These are phyloP conservation scores for Diacarnus erythraeanus DNA, from an alignment of 37 sponge, comb jelly and placozoan genomes.

Conservation along the genomic window DNA sequence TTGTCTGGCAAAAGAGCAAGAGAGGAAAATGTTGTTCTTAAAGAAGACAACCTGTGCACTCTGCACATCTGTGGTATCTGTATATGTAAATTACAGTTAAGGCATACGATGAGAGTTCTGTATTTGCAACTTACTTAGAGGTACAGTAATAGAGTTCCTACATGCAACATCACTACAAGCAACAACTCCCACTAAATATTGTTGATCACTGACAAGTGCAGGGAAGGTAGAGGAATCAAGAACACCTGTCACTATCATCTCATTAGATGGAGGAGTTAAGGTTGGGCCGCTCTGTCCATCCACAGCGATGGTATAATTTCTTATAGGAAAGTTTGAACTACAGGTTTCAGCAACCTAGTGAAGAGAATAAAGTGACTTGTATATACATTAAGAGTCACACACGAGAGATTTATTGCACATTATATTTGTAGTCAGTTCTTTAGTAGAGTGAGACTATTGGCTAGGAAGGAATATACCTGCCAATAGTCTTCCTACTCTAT, in stretches of 20 bases:
- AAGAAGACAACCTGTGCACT: constrained; percentile 4
- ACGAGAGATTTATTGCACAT: no score
- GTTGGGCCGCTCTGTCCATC: background rate
- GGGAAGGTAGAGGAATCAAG: background rate
- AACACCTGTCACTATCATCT: background rate
- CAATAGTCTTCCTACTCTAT: no score
- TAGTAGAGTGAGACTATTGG: no score
- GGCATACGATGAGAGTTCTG: no score
- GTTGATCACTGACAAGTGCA: background rate
- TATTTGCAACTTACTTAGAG: background rate
- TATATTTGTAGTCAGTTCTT: no score
- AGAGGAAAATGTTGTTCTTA: constrained; percentile 6
- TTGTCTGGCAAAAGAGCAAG: constrained; percentile 10
- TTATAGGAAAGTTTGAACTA: background rate
- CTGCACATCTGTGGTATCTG: constrained; percentile 38
- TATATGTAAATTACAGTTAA: background rate
- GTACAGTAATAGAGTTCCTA: background rate
- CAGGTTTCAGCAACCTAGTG: background rate
- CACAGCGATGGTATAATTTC: background rate
- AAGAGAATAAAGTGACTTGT: no score
- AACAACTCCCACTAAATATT: background rate
- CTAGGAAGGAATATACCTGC: no score
- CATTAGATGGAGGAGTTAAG: background rate
- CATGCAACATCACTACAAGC: background rate
- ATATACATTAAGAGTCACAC: no score